Base-by-base conservation (phyloP, 2,797 vertebrate species). In the Alosa sapidissima region DNA sequence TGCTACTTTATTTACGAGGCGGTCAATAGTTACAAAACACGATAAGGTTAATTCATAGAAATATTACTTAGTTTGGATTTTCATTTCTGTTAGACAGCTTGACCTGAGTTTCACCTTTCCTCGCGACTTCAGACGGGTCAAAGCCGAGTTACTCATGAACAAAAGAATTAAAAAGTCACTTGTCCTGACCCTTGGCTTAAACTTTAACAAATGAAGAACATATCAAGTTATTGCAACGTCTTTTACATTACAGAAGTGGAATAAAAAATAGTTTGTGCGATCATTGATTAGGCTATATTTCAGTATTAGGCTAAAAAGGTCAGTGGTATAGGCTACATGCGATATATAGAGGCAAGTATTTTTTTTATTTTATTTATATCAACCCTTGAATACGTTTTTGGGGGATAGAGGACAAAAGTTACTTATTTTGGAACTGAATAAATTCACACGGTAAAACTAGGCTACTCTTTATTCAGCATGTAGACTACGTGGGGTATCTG, bases 51-150 rank as follows among this genome's bases (percentile, higher is more conserved):
- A 21, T 78, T 78, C 7, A 47, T 72, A 78, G 6, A 3, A 47
- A 78, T 47, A 78, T 78, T 78, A 45, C 0, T 21, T 13, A 78
- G 41, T 92, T 92, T 93, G 91, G 93, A 95, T 97, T 96, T 97
- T 95, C 94, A 92, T 95, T 95, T 96, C 94, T 94, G 94, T 97
- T 93, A 98, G 98, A 98, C 98, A 92, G 94, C 91, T 94, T 99
- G 98, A 99, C 98, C 98, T 97, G 97, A 82, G 96, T 96, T 97
- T 99, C 98, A 99, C 98, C 98, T 97, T 96, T 93, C 93, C 93
- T 94, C 93, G 94, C 87, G 87, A 91, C 96, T 95, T 96, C 96
- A 97, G 96, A 97, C 97, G 96, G 98, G 97, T 99, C 98, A 98
- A 99, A 97, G 98, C 96, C 97, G 94, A 97, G 96, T 96, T 96